Evolutionary conservation across 2,797 vertebrate genomes (phyloP).

Genomic region (Gobionotothen gibberifrons): DNA sequence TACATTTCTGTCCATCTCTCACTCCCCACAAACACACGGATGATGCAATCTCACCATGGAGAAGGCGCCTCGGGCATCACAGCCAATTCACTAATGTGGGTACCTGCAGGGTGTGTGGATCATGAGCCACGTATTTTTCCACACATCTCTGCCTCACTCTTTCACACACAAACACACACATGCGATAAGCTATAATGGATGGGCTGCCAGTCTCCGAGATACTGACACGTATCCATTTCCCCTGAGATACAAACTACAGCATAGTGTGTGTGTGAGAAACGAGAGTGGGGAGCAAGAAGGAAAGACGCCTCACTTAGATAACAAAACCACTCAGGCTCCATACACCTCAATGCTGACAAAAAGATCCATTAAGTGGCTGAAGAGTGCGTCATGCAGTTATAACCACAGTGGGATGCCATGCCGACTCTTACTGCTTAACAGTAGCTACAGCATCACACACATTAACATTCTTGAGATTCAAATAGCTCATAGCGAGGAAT

Average conservation of each 20-base stretch:
- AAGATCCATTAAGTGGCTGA: slow-evolving; percentile 63
- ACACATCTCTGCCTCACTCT: background rate
- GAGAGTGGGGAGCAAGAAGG: slow-evolving; percentile 8
- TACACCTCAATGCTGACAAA: slow-evolving; percentile 46
- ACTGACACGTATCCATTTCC: slow-evolving; percentile 67
- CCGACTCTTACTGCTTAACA: slow-evolving; percentile 16
- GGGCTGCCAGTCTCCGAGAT: slow-evolving; percentile 57
- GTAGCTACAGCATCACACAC: slow-evolving; percentile 4
- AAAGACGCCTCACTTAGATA: slow-evolving; percentile 28
- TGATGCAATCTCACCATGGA: slow-evolving; percentile 42
- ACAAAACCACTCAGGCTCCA: slow-evolving; percentile 42
- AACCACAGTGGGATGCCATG: slow-evolving; percentile 27
- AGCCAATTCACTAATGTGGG: slow-evolving; percentile 47
- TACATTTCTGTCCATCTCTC: background rate
- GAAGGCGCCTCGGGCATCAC: slow-evolving; percentile 22
- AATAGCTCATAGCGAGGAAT: background rate
- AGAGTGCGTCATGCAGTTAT: slow-evolving; percentile 29
- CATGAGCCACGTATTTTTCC: slow-evolving; percentile 27
- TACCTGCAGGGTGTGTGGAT: slow-evolving; percentile 53
- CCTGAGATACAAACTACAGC: slow-evolving; percentile 55
- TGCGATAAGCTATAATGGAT: slow-evolving; percentile 45
- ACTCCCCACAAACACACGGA: slow-evolving; percentile 23
- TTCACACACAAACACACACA: slow-evolving; percentile 14
- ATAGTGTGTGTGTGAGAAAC: slow-evolving; percentile 14
- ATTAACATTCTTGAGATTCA: slow-evolving; percentile 25